Base-by-base conservation (phyloP, 2,797 vertebrate species). In the Danio jaintianensis region DNA sequence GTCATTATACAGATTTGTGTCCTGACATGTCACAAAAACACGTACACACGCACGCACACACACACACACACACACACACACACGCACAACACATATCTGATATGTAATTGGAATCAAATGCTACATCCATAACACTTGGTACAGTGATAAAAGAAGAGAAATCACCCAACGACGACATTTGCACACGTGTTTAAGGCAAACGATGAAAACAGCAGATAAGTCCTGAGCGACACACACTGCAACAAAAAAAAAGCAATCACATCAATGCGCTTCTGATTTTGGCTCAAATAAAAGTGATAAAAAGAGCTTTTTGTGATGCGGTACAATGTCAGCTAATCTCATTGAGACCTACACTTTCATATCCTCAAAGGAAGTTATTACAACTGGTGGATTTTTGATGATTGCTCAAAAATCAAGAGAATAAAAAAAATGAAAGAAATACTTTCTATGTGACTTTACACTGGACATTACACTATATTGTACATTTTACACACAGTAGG, bases 261-360 rank as follows among this genome's bases (percentile, higher is more conserved):
- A 72, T 74, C 42, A 47, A 75, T 36, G 52, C 76, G 55, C 16
- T 13, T 70, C 63, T 18, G 45, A 29, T 10, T 81, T 82, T 82
- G 82, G 74, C 59, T 85, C 42, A 56, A 79, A 67, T 61, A 80
- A 81, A 43, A 45, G 76, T 74, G 8, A 43, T 52, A 56, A 64
- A 48, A 69, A 58, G 12, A 15, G 50, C 20, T 22, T 15, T 59
- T 48, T 58, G 50, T 55, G 50, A 59, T 68, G 68, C 59, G 45
- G 67, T 45, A 58, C 61, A 64, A 66, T 53, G 8, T 76, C 68
- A 55, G 64, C 66, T 79, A 75, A 84, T 85, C 83, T 86, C 85
- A 83, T 82, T 61, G 85, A 87, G 85, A 86, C 73, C 81, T 87
- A 86, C 79, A 87, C 81, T 83, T 82, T 78, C 36, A 83, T 69